A percentile compares a stretch with the other conserved stretches of the same genome.
phyloP scores from a whole-genome alignment of 2,888 invertebrate species.

The Palloptera scutellata region DNA sequence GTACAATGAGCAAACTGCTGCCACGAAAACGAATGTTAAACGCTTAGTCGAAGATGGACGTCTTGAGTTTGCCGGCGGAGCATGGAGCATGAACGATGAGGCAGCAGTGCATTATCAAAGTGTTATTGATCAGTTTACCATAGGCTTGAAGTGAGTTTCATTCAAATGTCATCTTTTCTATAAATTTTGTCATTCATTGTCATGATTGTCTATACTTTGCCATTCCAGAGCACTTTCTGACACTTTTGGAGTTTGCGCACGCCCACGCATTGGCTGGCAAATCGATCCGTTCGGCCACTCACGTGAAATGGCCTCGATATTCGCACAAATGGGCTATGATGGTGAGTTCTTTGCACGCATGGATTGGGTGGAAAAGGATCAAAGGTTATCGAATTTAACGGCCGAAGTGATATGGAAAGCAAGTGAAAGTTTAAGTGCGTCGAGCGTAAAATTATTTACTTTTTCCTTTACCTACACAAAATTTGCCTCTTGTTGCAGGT shows the following conservation, averaged over 20 bases:
- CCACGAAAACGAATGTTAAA: slow-evolving; percentile 69
- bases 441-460: not conserved
- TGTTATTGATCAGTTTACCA: slow-evolving; percentile 75
- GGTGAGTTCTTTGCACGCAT: slow-evolving; percentile 86
- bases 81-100: slow-evolving; percentile 87
- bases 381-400: slow-evolving; percentile 68
- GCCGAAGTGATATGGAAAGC: slow-evolving; percentile 89
- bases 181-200: not conserved
- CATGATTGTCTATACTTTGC: not conserved
- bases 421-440: slow-evolving; percentile 73
- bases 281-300: slow-evolving; percentile 91
- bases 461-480: too few relatives aligned
- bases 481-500: slow-evolving; percentile 30
- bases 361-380: slow-evolving; percentile 83
- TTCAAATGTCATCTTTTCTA: not conserved
- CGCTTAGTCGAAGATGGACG: slow-evolving; percentile 76
- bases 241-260: slow-evolving; percentile 76
- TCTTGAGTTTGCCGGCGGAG: slow-evolving; percentile 80
- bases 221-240: slow-evolving; percentile 70
- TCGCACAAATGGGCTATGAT: slow-evolving; percentile 87
- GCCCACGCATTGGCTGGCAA: slow-evolving; percentile 83
- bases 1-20: slow-evolving; percentile 77
- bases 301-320: slow-evolving; percentile 82
- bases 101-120: slow-evolving; percentile 75
- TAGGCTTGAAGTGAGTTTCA: slow-evolving; percentile 69